These are phyloP conservation scores for Petrophora chlorosata DNA, from an alignment of 2,888 invertebrate genomes.

Conservation along the genomic window DNA sequence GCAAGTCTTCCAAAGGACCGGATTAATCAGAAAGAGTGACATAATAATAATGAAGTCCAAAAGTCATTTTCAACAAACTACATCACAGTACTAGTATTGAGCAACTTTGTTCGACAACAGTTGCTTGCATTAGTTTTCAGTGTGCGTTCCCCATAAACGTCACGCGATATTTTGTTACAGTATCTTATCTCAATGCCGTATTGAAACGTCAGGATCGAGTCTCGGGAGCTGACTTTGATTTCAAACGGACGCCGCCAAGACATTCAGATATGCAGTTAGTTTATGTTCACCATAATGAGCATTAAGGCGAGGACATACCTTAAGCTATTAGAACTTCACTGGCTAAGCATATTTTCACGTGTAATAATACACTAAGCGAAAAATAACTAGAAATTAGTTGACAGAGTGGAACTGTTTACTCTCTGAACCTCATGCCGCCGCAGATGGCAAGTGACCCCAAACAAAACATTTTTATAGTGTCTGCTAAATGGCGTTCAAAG, in stretches of 20 bases:
- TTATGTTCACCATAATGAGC: slow-evolving; percentile 9
- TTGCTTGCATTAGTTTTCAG: background rate
- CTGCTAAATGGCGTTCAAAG: too few species aligned
- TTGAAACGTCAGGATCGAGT: slow-evolving; percentile 72
- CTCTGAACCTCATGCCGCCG: too few species aligned
- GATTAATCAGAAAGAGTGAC: too few species aligned
- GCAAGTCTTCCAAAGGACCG: too few species aligned
- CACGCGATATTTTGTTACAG: slow-evolving; percentile 63
- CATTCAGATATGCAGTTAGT: slow-evolving; percentile 8
- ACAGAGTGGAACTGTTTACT: too few species aligned
- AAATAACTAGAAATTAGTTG: too few species aligned
- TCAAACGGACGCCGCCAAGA: slow-evolving; percentile 18
- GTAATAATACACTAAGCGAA: too few species aligned
- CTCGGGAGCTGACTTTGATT: slow-evolving; percentile 46
- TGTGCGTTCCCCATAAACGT: slow-evolving; percentile 35
- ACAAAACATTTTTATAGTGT: too few species aligned
- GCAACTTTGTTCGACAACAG: background rate
- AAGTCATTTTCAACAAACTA: background rate
- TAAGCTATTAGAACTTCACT: too few species aligned
- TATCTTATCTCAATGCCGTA: slow-evolving; percentile 62
- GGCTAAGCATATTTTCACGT: too few species aligned
- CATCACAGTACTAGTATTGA: background rate
- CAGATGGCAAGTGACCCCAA: too few species aligned
- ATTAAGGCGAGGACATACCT: slow-evolving; percentile 1
- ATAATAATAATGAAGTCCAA: too few species aligned